Conservation (phyloP, 2,797 vertebrate genomes). For the Pangasius krempfi region DNA sequence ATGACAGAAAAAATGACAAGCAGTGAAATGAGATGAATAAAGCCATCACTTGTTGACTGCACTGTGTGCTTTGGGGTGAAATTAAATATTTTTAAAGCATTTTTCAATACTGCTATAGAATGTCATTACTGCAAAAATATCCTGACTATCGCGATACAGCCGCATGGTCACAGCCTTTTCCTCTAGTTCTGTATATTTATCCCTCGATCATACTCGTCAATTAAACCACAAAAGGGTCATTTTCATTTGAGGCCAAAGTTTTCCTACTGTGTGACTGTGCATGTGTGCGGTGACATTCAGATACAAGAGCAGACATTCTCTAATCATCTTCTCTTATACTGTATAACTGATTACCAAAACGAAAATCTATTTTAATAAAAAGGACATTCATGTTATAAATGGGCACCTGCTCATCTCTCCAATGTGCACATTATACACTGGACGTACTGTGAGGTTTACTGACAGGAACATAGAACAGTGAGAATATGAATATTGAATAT, state of each 20-base stretch:
- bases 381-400: no score
- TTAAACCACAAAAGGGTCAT: neutral
- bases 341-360: neutral
- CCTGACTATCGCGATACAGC: neutral
- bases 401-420: no score
- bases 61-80: no score
- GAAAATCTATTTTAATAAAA: neutral
- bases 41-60: no score
- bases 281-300: no score
- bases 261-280: neutral
- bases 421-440: no score
- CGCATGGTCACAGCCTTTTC: neutral
- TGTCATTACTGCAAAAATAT: no score
- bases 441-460: no score
- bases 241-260: neutral
- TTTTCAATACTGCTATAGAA: no score
- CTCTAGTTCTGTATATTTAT: neutral
- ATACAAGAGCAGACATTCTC: neutral
- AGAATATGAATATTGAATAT: no score
- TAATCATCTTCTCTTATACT: neutral
- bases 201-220: neutral
- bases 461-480: no score
- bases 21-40: neutral
- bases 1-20: neutral
- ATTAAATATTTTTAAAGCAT: no score